A percentile compares a stretch with the other conserved stretches of the same genome.
Conservation (phyloP, 2,888 invertebrate genomes). For the Hypsopygia costalis region DNA sequence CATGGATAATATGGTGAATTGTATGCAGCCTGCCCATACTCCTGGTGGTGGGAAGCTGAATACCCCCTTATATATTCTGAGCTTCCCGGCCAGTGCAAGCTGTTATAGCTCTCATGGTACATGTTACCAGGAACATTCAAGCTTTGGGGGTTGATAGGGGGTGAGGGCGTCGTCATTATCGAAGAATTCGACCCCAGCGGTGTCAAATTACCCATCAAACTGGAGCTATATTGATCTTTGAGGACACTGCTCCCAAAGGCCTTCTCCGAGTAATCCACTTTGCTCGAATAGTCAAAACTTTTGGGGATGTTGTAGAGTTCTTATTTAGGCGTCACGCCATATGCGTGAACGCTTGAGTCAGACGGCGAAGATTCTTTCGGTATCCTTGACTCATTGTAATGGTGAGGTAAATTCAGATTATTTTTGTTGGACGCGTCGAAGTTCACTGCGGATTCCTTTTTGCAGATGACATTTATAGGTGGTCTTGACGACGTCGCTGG, state of each 20-base stretch:
- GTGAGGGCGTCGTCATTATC: conserved; percentile 89
- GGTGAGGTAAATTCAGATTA: conserved; percentile 50
- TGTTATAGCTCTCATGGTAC: conserved; percentile 75
- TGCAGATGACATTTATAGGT: conserved; percentile 83
- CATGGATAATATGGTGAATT: conserved; percentile 82
- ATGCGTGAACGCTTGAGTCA: conserved; percentile 57
- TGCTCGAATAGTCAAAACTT: conserved; percentile 61
- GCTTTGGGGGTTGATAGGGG: conserved; percentile 87
- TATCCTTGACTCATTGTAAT: conserved; percentile 58
- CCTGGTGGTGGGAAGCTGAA: conserved; percentile 74
- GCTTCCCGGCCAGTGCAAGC: conserved; percentile 78
- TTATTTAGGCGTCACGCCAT: conserved; percentile 73
- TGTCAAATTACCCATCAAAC: too few species aligned
- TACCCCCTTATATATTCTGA: conserved; percentile 78
- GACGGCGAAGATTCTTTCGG: conserved; percentile 61
- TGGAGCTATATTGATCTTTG: conserved; percentile 71
- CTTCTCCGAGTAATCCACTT: conserved; percentile 68
- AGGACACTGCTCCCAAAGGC: conserved; percentile 62
- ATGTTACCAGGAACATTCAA: conserved; percentile 80
- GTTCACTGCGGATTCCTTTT: conserved; percentile 81
- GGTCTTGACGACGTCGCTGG: conserved; percentile 86
- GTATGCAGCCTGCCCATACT: conserved; percentile 82
- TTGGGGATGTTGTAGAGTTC: conserved; percentile 72
- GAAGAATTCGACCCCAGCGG: conserved; percentile 90
- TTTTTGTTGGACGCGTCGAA: conserved; percentile 70